Evolutionary conservation across 2,888 invertebrate genomes (phyloP).

Genomic region (Liodrosophila aerea): DNA sequence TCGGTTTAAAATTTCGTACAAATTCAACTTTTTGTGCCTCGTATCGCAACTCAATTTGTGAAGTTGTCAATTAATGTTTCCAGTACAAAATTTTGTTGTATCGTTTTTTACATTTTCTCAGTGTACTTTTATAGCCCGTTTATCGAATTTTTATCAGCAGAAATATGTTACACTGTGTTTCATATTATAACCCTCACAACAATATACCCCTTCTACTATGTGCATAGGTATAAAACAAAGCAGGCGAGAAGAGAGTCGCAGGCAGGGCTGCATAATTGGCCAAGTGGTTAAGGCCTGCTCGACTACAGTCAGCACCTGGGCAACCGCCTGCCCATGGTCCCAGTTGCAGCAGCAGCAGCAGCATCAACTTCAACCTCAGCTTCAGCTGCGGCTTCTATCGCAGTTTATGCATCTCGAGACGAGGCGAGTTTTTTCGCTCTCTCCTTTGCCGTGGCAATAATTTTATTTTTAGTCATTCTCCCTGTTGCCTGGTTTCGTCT

Average conservation of each 20-base stretch:
- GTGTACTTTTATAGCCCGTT: no score
- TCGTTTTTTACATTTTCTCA: no score
- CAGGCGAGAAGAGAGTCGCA: conserved; percentile 12
- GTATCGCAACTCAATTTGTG: no score
- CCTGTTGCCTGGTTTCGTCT: conserved; percentile 10
- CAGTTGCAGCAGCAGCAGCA: conserved; percentile 12
- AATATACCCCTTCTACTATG: conserved; percentile 16
- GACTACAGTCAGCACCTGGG: conserved; percentile 58
- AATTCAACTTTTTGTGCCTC: no score
- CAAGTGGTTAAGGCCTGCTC: conserved; percentile 52
- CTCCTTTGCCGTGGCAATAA: conserved; percentile 54
- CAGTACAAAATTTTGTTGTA: no score
- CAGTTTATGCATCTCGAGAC: conserved; percentile 69
- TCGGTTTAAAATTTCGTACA: no score
- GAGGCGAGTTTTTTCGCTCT: conserved; percentile 46
- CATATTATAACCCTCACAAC: neutral
- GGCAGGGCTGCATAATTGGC: conserved; percentile 58
- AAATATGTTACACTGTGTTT: no score
- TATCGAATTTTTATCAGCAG: no score
- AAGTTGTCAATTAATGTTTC: no score
- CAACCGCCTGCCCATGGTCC: conserved; percentile 12
- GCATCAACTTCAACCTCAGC: conserved; percentile 41
- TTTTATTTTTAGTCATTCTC: conserved; percentile 64
- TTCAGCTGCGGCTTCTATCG: conserved; percentile 50
- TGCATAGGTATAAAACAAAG: neutral